These are phyloP conservation scores for Sanderia malayensis DNA, from an alignment of 30 jellyfish, hydroid and myxozoan genomes.

Conservation along the genomic window DNA sequence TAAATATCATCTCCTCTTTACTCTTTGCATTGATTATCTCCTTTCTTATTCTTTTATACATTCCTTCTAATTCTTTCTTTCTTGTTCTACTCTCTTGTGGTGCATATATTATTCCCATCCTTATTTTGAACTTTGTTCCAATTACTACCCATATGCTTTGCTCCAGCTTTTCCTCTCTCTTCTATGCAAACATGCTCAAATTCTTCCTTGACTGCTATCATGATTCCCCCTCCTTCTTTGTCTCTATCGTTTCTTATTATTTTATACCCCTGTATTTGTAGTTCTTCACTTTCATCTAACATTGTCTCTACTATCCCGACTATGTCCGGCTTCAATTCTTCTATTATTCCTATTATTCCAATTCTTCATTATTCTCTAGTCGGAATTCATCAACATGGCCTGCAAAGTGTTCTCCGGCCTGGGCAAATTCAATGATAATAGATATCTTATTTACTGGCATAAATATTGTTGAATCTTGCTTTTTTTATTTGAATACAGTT, in stretches of 20 bases:
- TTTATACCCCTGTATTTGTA: constrained; percentile 10
- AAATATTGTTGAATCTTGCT: too few species aligned
- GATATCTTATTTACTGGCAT: too few species aligned
- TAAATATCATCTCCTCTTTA: neutral
- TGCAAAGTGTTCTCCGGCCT: too few species aligned
- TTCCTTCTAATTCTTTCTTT: neutral
- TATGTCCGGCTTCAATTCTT: constrained; percentile 6
- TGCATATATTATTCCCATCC: constrained; percentile 23
- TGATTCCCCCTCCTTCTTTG: constrained; percentile 24
- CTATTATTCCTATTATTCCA: too few species aligned
- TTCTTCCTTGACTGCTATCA: constrained; percentile 9
- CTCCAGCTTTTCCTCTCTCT: neutral
- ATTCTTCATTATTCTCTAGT: too few species aligned
- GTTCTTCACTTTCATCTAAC: constrained; percentile 14
- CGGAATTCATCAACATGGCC: too few species aligned
- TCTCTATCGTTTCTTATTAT: constrained; percentile 9
- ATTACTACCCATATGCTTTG: constrained; percentile 14
- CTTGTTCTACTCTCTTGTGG: constrained; percentile 18
- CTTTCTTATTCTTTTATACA: constrained; percentile 9
- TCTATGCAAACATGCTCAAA: neutral
- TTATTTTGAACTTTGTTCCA: neutral
- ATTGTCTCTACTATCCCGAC: constrained; percentile 24
- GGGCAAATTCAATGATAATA: too few species aligned
- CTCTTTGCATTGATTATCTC: neutral
- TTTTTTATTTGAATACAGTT: too few species aligned